These are phyloP conservation scores for Chaetodon auriga DNA, from an alignment of 2,113 vertebrate species.

Conservation along the genomic window DNA sequence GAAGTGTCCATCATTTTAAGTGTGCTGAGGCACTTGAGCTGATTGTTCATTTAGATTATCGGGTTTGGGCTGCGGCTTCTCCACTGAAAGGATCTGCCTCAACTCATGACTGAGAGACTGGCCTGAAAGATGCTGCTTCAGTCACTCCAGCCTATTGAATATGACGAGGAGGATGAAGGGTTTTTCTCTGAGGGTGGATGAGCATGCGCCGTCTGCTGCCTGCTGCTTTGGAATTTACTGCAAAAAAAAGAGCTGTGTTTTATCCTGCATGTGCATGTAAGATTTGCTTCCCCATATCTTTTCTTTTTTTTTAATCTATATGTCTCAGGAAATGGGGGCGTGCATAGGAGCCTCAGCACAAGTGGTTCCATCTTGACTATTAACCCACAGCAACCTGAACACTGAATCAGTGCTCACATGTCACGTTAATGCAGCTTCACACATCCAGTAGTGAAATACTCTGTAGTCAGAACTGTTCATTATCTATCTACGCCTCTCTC, in stretches of 20 bases:
- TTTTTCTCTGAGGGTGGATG: conserved; percentile 33
- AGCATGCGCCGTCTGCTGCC: conserved; percentile 18
- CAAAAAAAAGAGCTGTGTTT: conserved; percentile 25
- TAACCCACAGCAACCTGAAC: conserved; percentile 30
- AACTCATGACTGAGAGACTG: conserved; percentile 11
- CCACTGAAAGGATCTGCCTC: conserved; percentile 32
- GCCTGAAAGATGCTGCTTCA: conserved; percentile 27
- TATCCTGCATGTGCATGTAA: conserved; percentile 33
- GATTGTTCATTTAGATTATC: conserved; percentile 40
- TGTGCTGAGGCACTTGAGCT: conserved; percentile 30
- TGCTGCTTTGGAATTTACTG: conserved; percentile 29
- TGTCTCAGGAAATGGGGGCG: conserved; percentile 21
- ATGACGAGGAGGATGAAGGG: conserved; percentile 40
- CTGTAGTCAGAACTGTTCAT: conserved; percentile 9
- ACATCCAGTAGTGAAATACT: conserved; percentile 21
- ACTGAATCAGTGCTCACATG: conserved; percentile 27
- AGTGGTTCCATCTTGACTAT: conserved; percentile 37
- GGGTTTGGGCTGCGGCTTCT: conserved; percentile 18
- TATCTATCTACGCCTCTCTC: background rate
- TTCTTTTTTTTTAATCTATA: conserved; percentile 53
- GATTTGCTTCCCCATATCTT: conserved; percentile 23
- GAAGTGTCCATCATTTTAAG: conserved; percentile 35
- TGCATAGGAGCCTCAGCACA: conserved; percentile 10
- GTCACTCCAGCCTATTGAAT: conserved; percentile 24
- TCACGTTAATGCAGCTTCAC: conserved; percentile 31